A percentile compares a stretch with the other conserved stretches of the same genome.
Conservation (phyloP, 2,888 invertebrate species). For the Rhagonycha lutea region DNA sequence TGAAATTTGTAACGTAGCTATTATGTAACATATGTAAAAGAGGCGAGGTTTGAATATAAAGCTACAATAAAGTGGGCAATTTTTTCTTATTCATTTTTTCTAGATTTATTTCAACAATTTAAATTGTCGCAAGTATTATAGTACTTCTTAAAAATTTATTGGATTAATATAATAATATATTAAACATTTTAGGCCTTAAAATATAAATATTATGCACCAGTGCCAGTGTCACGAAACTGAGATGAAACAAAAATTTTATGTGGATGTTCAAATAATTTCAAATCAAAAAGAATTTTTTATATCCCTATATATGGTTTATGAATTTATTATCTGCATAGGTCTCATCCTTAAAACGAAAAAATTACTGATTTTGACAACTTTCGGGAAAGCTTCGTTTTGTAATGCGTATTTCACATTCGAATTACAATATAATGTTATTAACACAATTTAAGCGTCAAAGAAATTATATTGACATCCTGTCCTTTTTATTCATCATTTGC, state of each 20-base stretch:
- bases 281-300: neutral
- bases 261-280: neutral
- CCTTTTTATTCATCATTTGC: neutral
- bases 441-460: neutral
- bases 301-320: neutral
- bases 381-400: neutral
- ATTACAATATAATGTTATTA: neutral
- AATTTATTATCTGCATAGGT: neutral
- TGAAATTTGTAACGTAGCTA: neutral
- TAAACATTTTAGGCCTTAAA: neutral
- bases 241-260: neutral
- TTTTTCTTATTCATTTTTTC: neutral
- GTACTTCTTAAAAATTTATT: neutral
- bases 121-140: neutral
- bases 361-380: neutral
- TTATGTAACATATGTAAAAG: neutral
- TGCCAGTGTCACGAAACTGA: neutral
- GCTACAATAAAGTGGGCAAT: neutral
- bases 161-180: too few species aligned
- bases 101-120: neutral
- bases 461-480: neutral
- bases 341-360: neutral
- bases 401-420: too few species aligned
- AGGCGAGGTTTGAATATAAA: neutral
- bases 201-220: neutral